These are phyloP conservation scores for Drosophila hamatofila DNA, from an alignment of 2,888 invertebrate genomes.

Conservation along the genomic window DNA sequence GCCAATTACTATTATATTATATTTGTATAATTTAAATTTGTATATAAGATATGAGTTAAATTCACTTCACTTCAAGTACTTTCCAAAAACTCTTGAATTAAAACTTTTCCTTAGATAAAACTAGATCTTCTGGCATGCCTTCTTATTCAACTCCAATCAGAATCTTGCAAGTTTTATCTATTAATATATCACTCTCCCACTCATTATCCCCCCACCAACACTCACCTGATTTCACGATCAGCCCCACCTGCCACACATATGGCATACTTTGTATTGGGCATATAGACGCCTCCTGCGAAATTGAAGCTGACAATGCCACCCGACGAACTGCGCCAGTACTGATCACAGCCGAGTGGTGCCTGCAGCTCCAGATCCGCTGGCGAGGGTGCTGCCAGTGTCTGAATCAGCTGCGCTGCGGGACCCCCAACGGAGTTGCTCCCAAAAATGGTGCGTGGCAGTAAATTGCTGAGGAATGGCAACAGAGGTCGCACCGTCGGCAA, in stretches of 20 bases:
- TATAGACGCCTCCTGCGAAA: slow-evolving; percentile 86
- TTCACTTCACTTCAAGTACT: too few relatives aligned
- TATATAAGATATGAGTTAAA: too few relatives aligned
- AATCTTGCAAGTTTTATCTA: not conserved
- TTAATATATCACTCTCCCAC: not conserved
- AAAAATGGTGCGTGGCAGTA: slow-evolving; percentile 77
- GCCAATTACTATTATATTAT: too few relatives aligned
- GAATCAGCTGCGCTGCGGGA: slow-evolving; percentile 57
- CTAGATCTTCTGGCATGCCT: not conserved
- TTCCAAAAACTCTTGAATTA: too few relatives aligned
- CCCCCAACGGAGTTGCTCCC: slow-evolving; percentile 34
- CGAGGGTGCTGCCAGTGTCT: slow-evolving; percentile 51
- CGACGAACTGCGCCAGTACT: slow-evolving; percentile 87
- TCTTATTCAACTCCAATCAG: not conserved
- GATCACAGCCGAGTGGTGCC: slow-evolving; percentile 89
- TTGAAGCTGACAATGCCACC: slow-evolving; percentile 88
- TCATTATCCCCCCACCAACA: not conserved
- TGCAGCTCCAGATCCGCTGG: slow-evolving; percentile 73
- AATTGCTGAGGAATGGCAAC: slow-evolving; percentile 53
- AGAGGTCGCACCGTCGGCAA: slow-evolving; percentile 54
- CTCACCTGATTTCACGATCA: slow-evolving; percentile 67
- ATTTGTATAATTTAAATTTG: too few relatives aligned
- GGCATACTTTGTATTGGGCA: slow-evolving; percentile 87
- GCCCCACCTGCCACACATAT: slow-evolving; percentile 87
- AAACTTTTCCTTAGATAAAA: too few relatives aligned